Evolutionary conservation across 2,797 vertebrate species (phyloP).

Genomic region (Xyrichtys novacula): DNA sequence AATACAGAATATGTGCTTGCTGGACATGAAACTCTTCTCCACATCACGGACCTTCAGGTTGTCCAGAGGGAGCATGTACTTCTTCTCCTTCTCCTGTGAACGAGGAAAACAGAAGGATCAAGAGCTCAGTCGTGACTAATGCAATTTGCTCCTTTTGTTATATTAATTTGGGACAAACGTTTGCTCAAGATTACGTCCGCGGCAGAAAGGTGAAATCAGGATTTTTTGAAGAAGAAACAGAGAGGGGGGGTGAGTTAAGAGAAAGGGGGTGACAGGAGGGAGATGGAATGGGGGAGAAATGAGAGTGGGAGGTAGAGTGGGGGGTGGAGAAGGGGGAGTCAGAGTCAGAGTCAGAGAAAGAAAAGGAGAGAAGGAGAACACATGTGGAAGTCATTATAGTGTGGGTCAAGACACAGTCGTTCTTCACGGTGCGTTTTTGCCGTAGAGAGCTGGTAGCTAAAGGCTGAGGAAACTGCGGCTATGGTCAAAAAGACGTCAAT

Average conservation of each 20-base stretch:
- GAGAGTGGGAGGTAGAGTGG: conserved; percentile 57
- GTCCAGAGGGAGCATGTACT: conserved; percentile 94
- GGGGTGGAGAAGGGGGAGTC: conserved; percentile 40
- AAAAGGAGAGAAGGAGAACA: conserved; percentile 85
- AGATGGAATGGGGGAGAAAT: conserved; percentile 76
- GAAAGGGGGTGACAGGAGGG: conserved; percentile 48
- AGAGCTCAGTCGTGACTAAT: conserved; percentile 9
- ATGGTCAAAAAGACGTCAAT: conserved; percentile 33
- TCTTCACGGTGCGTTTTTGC: conserved; percentile 71
- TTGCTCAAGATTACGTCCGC: background rate
- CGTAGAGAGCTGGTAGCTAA: conserved; percentile 52
- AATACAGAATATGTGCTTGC: conserved; percentile 96
- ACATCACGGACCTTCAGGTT: conserved; percentile 94
- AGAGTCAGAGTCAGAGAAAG: conserved; percentile 55
- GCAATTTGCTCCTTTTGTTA: background rate
- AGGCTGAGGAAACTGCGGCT: conserved; percentile 51
- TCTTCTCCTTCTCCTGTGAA: conserved; percentile 93
- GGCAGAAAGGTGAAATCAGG: conserved; percentile 54
- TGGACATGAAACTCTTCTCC: conserved; percentile 92
- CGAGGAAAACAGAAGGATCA: conserved; percentile 33
- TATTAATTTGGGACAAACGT: conserved; percentile 14
- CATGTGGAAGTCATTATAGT: conserved; percentile 98
- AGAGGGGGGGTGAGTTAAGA: conserved; percentile 18
- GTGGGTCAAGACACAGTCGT: conserved; percentile 92
- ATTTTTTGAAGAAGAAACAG: conserved; percentile 19